Evolutionary conservation across 2,888 invertebrate species (phyloP).

Genomic region (Dendrolimus houi): DNA sequence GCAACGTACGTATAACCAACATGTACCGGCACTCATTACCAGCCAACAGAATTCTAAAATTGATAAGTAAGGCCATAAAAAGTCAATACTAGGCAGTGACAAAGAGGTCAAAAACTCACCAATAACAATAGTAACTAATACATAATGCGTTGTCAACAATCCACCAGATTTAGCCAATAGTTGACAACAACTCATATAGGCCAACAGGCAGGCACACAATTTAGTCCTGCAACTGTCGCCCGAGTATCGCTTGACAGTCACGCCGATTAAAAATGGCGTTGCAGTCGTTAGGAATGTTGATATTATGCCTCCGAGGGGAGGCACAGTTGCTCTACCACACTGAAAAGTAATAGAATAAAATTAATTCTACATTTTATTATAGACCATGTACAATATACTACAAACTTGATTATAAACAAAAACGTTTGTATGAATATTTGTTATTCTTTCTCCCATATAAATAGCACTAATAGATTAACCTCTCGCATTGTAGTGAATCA

Average conservation of each 20-base stretch:
- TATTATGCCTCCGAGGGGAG: not conserved
- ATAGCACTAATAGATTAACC: too few relatives aligned
- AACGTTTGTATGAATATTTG: too few relatives aligned
- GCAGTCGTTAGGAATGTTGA: not conserved
- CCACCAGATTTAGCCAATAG: constrained; percentile 40
- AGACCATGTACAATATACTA: too few relatives aligned
- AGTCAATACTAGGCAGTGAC: too few relatives aligned
- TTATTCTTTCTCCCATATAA: too few relatives aligned
- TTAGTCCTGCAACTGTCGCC: constrained; percentile 9
- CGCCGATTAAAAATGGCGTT: not conserved
- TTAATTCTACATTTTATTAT: too few relatives aligned
- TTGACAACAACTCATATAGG: constrained; percentile 49
- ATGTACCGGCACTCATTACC: constrained; percentile 24
- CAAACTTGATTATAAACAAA: too few relatives aligned
- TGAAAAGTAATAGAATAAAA: not conserved
- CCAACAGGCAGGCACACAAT: constrained; percentile 35
- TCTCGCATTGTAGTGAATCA: too few relatives aligned
- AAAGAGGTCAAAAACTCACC: constrained; percentile 15
- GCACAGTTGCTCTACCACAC: not conserved
- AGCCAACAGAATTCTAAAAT: constrained; percentile 26
- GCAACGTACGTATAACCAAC: constrained; percentile 32
- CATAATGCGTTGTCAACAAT: constrained; percentile 23
- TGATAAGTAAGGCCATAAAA: too few relatives aligned
- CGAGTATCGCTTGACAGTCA: constrained; percentile 6
- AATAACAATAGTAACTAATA: constrained; percentile 19